A percentile compares a stretch with the other conserved stretches of the same genome.
Conservation (phyloP, 30 jellyfish, hydroid and myxozoan species). For the Cassiopea xamachana region DNA sequence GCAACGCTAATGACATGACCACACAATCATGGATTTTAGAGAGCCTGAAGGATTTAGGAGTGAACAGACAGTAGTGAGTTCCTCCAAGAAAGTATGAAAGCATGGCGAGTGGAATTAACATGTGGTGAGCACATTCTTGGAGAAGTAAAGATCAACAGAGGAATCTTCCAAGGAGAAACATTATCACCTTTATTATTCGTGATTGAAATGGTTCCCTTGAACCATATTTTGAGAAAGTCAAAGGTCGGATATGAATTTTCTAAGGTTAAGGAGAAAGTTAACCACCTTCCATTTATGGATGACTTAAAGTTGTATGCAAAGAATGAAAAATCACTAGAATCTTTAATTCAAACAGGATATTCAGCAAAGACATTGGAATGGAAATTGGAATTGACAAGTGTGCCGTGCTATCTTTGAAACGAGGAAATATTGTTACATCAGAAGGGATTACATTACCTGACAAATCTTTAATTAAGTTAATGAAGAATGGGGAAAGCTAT, state of each 20-base stretch:
- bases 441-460: background rate
- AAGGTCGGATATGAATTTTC: constrained; percentile 16
- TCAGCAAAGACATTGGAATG: background rate
- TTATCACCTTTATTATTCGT: background rate
- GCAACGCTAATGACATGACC: constrained; percentile 10
- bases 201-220: constrained; percentile 20
- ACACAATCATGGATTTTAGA: constrained; percentile 18
- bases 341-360: background rate
- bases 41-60: constrained; percentile 33
- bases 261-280: constrained; percentile 3
- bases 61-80: constrained; percentile 34
- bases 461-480: background rate
- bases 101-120: constrained; percentile 45
- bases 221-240: constrained; percentile 23
- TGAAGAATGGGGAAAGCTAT: background rate
- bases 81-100: constrained; percentile 20
- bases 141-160: background rate
- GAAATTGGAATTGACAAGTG: background rate
- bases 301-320: background rate
- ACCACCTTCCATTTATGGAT: constrained; percentile 10
- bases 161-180: background rate
- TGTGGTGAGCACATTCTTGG: background rate
- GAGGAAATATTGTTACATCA: no score
- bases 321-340: background rate
- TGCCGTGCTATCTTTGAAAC: background rate